Evolutionary conservation across 1,140 invertebrate species (phyloP), one percentile per base, ranked within the genome.

Genomic region (Glossosoma conforme): DNA sequence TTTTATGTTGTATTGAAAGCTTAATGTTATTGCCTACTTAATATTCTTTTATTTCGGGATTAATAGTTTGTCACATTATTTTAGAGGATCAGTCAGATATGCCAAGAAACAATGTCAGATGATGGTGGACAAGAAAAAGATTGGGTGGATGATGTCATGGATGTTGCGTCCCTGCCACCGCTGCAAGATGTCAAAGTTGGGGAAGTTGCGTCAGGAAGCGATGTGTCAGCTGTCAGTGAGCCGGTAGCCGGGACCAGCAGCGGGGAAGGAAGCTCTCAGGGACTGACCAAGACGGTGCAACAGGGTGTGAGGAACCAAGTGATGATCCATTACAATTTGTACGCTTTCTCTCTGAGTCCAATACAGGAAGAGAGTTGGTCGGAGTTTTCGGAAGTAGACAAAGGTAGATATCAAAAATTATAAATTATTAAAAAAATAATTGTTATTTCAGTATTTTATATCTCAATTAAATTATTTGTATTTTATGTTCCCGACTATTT

Each of bases 341-440:
- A 77, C 48, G 75, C 75, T n/a, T 38, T 32, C 69, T 74, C 6
- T 3, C 60, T 84, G 10, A 81, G 79, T 55, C 81, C 81, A 3
- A 84, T 83, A 35, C 63, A 80, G n/a, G 81, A 84, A 61, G 81
- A 83, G 64, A 73, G 72, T 35, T 75, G 74, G 56, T 58, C 56
- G 9, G 56, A 49, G 24, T 52, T 54, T 24, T 55, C 51, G 66
- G 68, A 58, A 18, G 36, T 54, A 11, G 49, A 42, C 18, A 58
- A 47, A 58, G 45, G 55, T 57, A n/a, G n/a, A n/a, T n/a, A n/a
- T n/a, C n/a, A n/a, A n/a, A n/a, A n/a, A n/a, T n/a, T n/a, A n/a
- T n/a, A n/a, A n/a, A n/a, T n/a, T n/a, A n/a, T n/a, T n/a, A n/a
- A n/a, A n/a, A n/a, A n/a, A n/a, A n/a, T n/a, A n/a, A n/a, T n/a